A percentile compares a stretch with the other conserved stretches of the same genome.
Evolutionary conservation across 2,113 vertebrate species (phyloP).

Genomic region (Cochlearius cochlearius): DNA sequence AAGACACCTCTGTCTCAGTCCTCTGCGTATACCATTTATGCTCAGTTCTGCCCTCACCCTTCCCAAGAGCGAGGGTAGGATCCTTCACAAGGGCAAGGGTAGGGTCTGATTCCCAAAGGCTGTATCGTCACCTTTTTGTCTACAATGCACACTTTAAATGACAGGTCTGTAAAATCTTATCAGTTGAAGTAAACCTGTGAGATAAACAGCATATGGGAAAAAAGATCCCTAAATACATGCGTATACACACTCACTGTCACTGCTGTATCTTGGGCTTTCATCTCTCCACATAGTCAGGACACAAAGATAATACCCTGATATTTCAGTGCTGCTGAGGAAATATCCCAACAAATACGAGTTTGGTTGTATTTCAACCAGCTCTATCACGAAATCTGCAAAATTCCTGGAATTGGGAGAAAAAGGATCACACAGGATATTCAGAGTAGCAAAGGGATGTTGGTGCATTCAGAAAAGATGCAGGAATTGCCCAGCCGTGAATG

Average conservation of each 20-base stretch:
- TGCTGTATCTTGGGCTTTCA: neutral
- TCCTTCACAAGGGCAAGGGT: neutral
- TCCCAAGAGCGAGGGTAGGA: neutral
- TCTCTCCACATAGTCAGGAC: neutral
- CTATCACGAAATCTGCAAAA: neutral
- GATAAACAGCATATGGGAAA: neutral
- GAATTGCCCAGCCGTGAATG: neutral
- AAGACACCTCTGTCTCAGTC: neutral
- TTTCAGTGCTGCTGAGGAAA: neutral
- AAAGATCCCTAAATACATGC: neutral
- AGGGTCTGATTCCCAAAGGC: neutral
- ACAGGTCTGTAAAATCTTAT: neutral
- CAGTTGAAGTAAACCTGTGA: neutral
- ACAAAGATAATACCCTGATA: neutral
- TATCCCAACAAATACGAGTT: neutral
- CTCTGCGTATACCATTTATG: neutral
- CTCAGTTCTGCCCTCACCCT: neutral
- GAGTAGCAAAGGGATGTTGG: neutral
- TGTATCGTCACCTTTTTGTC: neutral
- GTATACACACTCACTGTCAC: neutral
- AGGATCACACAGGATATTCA: neutral
- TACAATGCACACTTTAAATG: neutral
- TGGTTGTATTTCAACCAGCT: neutral
- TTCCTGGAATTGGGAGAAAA: neutral
- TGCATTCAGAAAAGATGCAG: neutral